Percentiles rank a stretch among this genome's conserved stretches.
Conservation (phyloP, 2,113 vertebrate species). For the Shinisaurus crocodilurus region DNA sequence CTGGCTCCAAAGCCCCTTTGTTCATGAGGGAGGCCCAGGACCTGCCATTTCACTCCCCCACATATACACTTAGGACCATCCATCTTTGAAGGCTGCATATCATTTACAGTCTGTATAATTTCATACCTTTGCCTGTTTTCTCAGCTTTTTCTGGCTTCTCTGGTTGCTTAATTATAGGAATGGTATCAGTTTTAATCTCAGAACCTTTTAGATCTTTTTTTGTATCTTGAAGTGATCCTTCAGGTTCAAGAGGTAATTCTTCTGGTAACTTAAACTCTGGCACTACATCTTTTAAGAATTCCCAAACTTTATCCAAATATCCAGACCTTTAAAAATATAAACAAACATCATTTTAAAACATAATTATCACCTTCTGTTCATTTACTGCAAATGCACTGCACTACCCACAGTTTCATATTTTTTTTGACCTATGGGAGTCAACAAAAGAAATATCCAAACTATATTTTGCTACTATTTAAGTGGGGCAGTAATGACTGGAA, state of each 20-base stretch:
- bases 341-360: constrained; percentile 27
- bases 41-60: too few species aligned
- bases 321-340: constrained; percentile 71
- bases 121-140: constrained; percentile 77
- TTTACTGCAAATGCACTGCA: not conserved
- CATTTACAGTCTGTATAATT: not conserved
- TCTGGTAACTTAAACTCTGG: constrained; percentile 81
- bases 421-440: not conserved
- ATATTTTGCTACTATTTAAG: not conserved
- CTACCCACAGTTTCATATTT: not conserved
- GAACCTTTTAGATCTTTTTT: constrained; percentile 61
- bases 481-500: not conserved
- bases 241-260: constrained; percentile 62
- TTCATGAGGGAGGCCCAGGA: too few species aligned
- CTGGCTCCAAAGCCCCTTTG: too few species aligned
- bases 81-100: constrained; percentile 1
- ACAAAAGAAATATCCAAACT: not conserved
- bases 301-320: constrained; percentile 81
- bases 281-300: constrained; percentile 81
- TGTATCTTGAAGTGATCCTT: constrained; percentile 43
- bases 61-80: not conserved
- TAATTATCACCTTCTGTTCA: not conserved
- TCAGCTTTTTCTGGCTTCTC: constrained; percentile 69
- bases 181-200: constrained; percentile 60
- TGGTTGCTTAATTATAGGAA: constrained; percentile 51